Base-by-base conservation (phyloP, 2,888 invertebrate species). In the Dorcus hopei region DNA sequence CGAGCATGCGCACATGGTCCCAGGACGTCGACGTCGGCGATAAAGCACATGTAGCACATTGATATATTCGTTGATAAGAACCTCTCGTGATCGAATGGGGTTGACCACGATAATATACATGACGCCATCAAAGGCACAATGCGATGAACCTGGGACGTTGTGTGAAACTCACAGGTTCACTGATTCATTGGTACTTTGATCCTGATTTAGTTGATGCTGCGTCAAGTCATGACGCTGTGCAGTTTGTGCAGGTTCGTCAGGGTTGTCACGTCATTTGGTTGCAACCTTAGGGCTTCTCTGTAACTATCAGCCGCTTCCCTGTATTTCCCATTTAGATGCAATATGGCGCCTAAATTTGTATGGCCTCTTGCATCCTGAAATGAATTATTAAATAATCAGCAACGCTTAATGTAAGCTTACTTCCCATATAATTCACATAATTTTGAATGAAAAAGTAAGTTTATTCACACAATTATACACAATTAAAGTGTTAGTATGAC, bases 321-420 rank as follows among this genome's bases (percentile, higher is more conserved):
- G 70, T 93, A 90, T 78, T 95, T 95, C 23, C 94, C 94, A 76
- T 96, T 93, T 65, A 95, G 83, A 80, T 97, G 97, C 59, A 95
- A 82, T 74, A 97, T 97, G 58, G 97, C 97, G 23, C 97, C 97
- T 57, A 96, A 84, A 79, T 97, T 97, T 72, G 95, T 94, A 79
- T 95, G 94, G 58, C 93, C 91, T 66, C 93, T 87, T 0, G 95
- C 90, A 73, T 95, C 93, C 88, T 93, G 71, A 16, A 76, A 77
- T 62, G 64, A 63, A 64, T 55, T 19, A 3, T 19, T 59, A 59
- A 57, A 58, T 33, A n/a, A n/a, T 33, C 45, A 49, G 42, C 38
- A n/a, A 38, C 9, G 16, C 33, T 54, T 3, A 33, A 33, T 3
- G 6, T 7, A 7, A 33, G 26, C 0, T 33, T 33, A 26, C 7